Evolutionary conservation across 2,888 invertebrate species (phyloP).

Genomic region (Merodon equestris): DNA sequence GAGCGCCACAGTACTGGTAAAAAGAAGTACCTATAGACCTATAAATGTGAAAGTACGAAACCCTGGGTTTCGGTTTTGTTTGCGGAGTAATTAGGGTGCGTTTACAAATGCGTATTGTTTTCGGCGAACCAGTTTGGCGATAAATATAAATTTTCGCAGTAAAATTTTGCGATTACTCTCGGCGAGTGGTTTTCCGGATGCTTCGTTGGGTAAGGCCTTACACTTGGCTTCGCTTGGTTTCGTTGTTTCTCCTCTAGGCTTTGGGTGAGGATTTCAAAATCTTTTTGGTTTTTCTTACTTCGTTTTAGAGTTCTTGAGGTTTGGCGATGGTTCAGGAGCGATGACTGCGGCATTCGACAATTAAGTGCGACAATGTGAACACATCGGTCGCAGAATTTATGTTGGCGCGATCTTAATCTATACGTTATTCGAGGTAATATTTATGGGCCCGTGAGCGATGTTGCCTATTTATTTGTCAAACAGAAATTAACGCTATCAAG

Average conservation of each 20-base stretch:
- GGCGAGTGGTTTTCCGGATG: neutral
- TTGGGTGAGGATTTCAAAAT: conserved; percentile 29
- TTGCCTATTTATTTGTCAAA: conserved; percentile 52
- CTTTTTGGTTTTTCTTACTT: too few relatives aligned
- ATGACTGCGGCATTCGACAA: conserved; percentile 35
- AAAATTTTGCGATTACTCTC: conserved; percentile 56
- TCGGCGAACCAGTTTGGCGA: conserved; percentile 52
- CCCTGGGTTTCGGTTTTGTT: conserved; percentile 49
- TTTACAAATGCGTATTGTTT: conserved; percentile 68
- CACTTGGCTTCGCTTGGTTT: neutral
- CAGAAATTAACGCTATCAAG: conserved; percentile 33
- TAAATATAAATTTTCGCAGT: conserved; percentile 67
- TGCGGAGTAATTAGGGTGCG: conserved; percentile 68
- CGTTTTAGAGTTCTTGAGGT: too few relatives aligned
- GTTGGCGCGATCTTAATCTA: conserved; percentile 56
- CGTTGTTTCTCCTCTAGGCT: neutral
- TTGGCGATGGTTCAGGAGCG: conserved; percentile 7
- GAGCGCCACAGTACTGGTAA: neutral
- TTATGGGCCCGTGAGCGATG: conserved; percentile 46
- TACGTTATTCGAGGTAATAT: conserved; percentile 50
- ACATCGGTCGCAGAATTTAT: conserved; percentile 48
- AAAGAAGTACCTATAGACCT: too few relatives aligned
- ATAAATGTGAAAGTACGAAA: conserved; percentile 24
- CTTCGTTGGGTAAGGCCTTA: neutral
- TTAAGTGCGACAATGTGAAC: conserved; percentile 56